Evolutionary conservation across 1,140 invertebrate species (phyloP).

Genomic region (Trichonephila inaurata): DNA sequence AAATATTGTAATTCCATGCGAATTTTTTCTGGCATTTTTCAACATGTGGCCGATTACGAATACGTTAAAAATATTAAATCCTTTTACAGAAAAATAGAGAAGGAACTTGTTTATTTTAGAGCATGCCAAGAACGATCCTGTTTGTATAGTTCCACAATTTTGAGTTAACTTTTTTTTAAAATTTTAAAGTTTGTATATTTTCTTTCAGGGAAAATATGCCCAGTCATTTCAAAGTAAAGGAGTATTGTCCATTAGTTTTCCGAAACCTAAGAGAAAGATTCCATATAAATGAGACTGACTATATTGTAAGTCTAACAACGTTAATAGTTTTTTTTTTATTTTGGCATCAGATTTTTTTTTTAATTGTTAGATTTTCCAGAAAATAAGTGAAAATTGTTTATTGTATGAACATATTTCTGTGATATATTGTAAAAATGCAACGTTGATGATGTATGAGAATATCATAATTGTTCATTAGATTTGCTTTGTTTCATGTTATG

Average conservation of each 20-base stretch:
- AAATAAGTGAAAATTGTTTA: too few relatives aligned
- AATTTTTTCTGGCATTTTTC: too few relatives aligned
- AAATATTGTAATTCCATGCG: too few relatives aligned
- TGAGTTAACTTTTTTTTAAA: not conserved
- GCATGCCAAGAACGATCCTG: not conserved
- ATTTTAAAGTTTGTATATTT: not conserved
- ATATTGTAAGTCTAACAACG: constrained; percentile 80
- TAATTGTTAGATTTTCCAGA: not conserved
- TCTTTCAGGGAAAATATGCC: constrained; percentile 94
- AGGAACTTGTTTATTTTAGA: too few relatives aligned
- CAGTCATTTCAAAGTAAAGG: constrained; percentile 99
- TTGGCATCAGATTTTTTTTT: not conserved
- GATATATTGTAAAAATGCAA: too few relatives aligned
- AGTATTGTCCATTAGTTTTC: constrained; percentile 99
- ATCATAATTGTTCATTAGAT: too few relatives aligned
- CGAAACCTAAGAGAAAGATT: constrained; percentile 98
- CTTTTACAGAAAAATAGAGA: too few relatives aligned
- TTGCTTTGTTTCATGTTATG: too few relatives aligned
- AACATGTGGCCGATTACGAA: too few relatives aligned
- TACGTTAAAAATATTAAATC: too few relatives aligned
- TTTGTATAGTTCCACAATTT: not conserved
- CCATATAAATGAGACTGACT: constrained; percentile 95
- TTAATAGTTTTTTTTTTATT: not conserved
- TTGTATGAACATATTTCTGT: too few relatives aligned
- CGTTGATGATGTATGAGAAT: too few relatives aligned